These are phyloP conservation scores for Myotis pilosus DNA, from an alignment of 2,797 vertebrate species.

Conservation along the genomic window DNA sequence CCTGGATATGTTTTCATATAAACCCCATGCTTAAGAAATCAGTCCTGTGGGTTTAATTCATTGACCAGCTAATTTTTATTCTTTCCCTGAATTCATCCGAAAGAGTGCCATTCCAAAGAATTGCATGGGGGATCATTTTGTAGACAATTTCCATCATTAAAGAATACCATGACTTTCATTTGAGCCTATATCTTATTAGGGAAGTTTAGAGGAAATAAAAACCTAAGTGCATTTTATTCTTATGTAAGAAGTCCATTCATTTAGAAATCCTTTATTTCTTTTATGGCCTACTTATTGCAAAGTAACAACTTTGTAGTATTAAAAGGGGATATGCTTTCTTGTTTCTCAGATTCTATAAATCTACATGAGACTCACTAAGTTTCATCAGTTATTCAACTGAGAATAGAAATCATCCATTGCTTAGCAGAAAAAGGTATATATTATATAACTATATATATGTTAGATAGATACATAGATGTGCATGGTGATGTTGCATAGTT, in stretches of 20 bases:
- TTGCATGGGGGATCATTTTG: not conserved
- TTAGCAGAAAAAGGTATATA: slow-evolving; percentile 47
- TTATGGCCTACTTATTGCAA: slow-evolving; percentile 1
- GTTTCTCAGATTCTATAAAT: not conserved
- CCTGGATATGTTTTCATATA: not conserved
- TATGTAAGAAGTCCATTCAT: not conserved
- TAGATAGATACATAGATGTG: not conserved
- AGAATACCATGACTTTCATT: slow-evolving; percentile 16
- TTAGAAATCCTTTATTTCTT: slow-evolving; percentile 37
- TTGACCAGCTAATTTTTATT: slow-evolving; percentile 43
- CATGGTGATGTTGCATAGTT: not conserved
- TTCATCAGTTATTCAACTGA: slow-evolving; percentile 48
- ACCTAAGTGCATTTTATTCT: not conserved
- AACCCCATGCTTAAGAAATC: not conserved
- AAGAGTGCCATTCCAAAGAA: slow-evolving; percentile 31
- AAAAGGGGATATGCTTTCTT: not conserved
- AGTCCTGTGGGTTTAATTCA: slow-evolving; percentile 36
- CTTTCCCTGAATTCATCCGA: slow-evolving; percentile 23
- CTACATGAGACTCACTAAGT: not conserved
- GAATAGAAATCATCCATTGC: slow-evolving; percentile 27
- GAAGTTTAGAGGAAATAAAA: slow-evolving; percentile 39
- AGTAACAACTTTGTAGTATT: slow-evolving; percentile 23
- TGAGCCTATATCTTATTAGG: not conserved
- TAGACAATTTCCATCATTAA: not conserved
- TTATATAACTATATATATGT: not conserved